Evolutionary conservation across 2,797 vertebrate genomes (phyloP), one percentile per base, ranked within the genome.

Genomic region (Malurus splendens): DNA sequence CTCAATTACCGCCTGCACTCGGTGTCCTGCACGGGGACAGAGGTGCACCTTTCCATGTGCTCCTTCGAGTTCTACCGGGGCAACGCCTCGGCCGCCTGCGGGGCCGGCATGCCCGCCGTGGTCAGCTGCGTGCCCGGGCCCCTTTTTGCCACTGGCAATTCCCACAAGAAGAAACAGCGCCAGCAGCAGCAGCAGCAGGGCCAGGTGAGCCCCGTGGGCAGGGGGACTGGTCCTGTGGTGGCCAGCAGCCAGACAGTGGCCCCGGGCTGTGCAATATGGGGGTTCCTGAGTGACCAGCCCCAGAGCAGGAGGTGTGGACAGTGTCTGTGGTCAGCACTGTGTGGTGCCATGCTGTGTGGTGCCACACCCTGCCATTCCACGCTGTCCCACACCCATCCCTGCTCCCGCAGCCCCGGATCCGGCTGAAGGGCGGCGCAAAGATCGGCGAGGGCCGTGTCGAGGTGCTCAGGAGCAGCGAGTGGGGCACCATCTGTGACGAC

Each of bases 401-500:
- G 2, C 24, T 82, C 47, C 56, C 51, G 1, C 71, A 99, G 98
- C 96, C 75, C 16, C 97, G 85, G 6, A 97, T 99, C 76, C 97
- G 99, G 57, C 97, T 99, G 88, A 99, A 99, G 95, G 99, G 98
- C 0, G 99, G 99, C 0, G 97, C 98, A 3, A 97, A 87, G 90
- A 45, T 96, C 0, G 98, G 98, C 6, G 99, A 99, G 92, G 99
- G 99, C 24, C 98, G 99, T 0, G 98, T 99, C 2, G 99, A 99
- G 96, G 98, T 99, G 87, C 96, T 99, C 94, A 98, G 91, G 90
- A 95, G 95, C 87, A 97, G 87, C 25, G 97, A 98, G 68, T 99
- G 99, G 99, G 99, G 99, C 41, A 99, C 99, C 0, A 96, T 99
- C 88, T 99, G 99, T 6, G 99, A 99, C 1, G 98, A 99, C 86